A percentile compares a stretch with the other conserved stretches of the same genome.
Evolutionary conservation across 2,113 vertebrate species (phyloP).

Genomic region (Neopipo cinnamomea): DNA sequence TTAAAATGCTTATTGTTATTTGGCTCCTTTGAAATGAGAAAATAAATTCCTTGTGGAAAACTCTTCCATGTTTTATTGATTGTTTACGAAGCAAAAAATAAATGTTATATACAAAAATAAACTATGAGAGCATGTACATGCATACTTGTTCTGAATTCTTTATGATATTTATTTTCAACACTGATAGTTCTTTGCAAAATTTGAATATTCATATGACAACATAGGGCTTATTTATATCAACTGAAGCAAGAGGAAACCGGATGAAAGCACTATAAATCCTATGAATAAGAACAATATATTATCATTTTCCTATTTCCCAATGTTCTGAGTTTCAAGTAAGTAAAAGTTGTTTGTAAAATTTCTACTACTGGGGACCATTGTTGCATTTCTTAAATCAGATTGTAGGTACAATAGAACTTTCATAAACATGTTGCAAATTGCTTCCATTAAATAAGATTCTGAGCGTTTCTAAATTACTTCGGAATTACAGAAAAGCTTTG

Average conservation of each 20-base stretch:
- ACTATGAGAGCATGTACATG: background rate
- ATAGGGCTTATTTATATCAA: slow-evolving; percentile 16
- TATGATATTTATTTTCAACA: slow-evolving; percentile 45
- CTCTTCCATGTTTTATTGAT: slow-evolving; percentile 18
- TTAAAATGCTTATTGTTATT: background rate
- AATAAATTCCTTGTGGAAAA: background rate
- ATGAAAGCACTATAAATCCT: slow-evolving; percentile 24
- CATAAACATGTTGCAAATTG: slow-evolving; percentile 50
- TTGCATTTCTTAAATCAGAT: slow-evolving; percentile 29
- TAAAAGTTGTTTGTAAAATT: slow-evolving; percentile 6
- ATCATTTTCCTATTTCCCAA: background rate
- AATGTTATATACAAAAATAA: slow-evolving; percentile 39
- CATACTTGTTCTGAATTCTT: slow-evolving; percentile 44
- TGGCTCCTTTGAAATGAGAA: background rate
- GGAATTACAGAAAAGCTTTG: slow-evolving; percentile 48
- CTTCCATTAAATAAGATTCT: slow-evolving; percentile 33
- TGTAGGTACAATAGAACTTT: slow-evolving; percentile 34
- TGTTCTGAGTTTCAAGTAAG: slow-evolving; percentile 17
- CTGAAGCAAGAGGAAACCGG: background rate
- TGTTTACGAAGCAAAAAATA: slow-evolving; percentile 30
- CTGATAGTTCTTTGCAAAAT: slow-evolving; percentile 12
- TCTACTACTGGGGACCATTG: background rate
- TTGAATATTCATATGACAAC: slow-evolving; percentile 59
- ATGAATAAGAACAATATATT: slow-evolving; percentile 3
- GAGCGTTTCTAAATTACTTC: slow-evolving; percentile 57